Conservation (phyloP, 1,140 invertebrate genomes). For the Nephotettix cincticeps region DNA sequence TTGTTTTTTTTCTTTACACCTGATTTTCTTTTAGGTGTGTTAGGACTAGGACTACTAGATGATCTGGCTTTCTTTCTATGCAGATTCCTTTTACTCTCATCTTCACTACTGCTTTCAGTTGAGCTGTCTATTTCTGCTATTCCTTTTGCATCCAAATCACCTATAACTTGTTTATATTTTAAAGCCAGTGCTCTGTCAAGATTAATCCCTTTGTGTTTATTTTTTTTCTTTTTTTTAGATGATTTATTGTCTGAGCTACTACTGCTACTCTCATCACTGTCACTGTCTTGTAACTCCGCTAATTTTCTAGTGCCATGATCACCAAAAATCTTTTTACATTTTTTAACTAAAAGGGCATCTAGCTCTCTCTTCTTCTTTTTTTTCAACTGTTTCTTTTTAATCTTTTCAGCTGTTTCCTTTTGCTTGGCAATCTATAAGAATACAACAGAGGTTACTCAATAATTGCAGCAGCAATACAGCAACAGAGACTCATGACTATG, state of each 20-base stretch:
- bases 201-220: constrained; percentile 4
- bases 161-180: not conserved
- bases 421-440: constrained; percentile 17
- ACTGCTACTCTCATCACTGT: not conserved
- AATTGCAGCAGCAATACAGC: too few relatives aligned
- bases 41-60: not conserved
- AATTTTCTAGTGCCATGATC: not conserved
- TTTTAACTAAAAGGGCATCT: constrained; percentile 46
- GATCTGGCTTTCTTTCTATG: constrained; percentile 16
- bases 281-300: not conserved
- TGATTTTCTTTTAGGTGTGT: not conserved
- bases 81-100: constrained; percentile 9
- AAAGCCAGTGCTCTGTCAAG: not conserved
- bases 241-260: constrained; percentile 1
- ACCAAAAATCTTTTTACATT: constrained; percentile 48
- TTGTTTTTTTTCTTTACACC: not conserved
- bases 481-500: too few relatives aligned
- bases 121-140: not conserved
- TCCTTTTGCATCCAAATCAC: not conserved
- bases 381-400: constrained; percentile 42
- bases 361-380: constrained; percentile 41
- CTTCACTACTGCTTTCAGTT: constrained; percentile 8
- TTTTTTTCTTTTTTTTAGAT: not conserved
- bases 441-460: too few relatives aligned
- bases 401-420: constrained; percentile 44